Percentiles rank a stretch among this genome's conserved stretches.
Conservation (phyloP, 2,888 invertebrate species). For the Synergus japonicus region DNA sequence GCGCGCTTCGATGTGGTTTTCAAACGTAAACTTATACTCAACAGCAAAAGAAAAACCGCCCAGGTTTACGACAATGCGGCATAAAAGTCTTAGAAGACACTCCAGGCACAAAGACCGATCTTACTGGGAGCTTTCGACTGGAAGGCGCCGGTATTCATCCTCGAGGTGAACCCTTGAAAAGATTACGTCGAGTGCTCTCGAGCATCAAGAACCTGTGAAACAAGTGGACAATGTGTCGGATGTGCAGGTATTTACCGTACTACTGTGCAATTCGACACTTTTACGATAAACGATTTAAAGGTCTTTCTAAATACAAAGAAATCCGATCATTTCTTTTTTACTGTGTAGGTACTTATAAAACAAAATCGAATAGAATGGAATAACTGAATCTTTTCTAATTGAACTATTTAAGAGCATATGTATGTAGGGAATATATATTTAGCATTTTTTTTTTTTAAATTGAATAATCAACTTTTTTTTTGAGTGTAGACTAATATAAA, state of each 20-base stretch:
- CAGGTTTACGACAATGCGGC: constrained; percentile 29
- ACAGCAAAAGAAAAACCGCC: not conserved
- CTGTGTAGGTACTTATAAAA: not conserved
- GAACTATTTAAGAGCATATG: too few species aligned
- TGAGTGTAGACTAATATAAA: not conserved
- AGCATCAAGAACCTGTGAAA: constrained; percentile 6
- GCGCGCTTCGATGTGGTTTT: constrained; percentile 59
- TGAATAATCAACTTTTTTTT: too few species aligned
- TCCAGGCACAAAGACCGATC: constrained; percentile 57
- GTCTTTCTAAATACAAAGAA: not conserved
- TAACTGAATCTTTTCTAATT: not conserved
- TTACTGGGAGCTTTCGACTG: constrained; percentile 55
- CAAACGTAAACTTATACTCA: constrained; percentile 67
- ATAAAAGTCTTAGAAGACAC: constrained; percentile 59
- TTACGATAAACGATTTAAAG: constrained; percentile 27
- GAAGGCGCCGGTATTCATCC: constrained; percentile 59
- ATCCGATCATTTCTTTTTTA: not conserved
- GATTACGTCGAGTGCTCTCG: constrained; percentile 64
- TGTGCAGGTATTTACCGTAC: constrained; percentile 34
- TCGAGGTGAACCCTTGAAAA: constrained; percentile 59
- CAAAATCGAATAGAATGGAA: not conserved
- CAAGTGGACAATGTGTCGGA: constrained; percentile 44
- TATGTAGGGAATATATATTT: too few species aligned
- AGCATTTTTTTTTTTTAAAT: too few species aligned
- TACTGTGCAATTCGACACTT: constrained; percentile 39